A percentile compares a stretch with the other conserved stretches of the same genome.
Conservation (phyloP, 1,140 invertebrate species). For the Leptinotarsa undecemlineata region DNA sequence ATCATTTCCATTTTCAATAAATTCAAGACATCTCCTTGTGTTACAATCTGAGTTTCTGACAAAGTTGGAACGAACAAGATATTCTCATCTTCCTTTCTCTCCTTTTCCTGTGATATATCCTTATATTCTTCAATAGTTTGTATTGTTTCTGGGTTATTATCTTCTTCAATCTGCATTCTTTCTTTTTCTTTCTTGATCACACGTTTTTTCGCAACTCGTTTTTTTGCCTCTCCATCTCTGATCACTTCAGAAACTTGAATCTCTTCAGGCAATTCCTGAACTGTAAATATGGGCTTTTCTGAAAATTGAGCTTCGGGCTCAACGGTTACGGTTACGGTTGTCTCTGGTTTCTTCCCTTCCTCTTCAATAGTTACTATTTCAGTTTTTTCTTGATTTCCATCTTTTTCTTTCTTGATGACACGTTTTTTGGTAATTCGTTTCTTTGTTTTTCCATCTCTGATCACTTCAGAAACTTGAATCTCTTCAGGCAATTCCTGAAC, state of each 20-base stretch:
- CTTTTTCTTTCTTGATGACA: constrained; percentile 45
- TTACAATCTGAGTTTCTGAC: constrained; percentile 35
- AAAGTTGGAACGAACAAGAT: constrained; percentile 43
- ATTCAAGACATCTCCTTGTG: constrained; percentile 39
- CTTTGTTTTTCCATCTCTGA: constrained; percentile 44
- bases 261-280: constrained; percentile 52
- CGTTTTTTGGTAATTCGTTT: constrained; percentile 46
- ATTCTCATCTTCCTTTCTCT: constrained; percentile 34
- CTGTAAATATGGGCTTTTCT: constrained; percentile 35
- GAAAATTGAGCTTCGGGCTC: too few species aligned
- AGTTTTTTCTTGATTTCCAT: constrained; percentile 44
- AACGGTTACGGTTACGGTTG: too few species aligned
- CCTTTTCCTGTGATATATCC: constrained; percentile 26
- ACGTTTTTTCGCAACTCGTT: constrained; percentile 34
- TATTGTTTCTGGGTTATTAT: constrained; percentile 49
- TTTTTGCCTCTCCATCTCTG: constrained; percentile 33
- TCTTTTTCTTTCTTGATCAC: constrained; percentile 48
- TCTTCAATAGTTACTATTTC: constrained; percentile 52
- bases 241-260: constrained; percentile 35
- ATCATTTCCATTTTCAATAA: constrained; percentile 43
- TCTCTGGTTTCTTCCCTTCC: constrained; percentile 48
- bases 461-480: constrained; percentile 47
- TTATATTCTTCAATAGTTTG: constrained; percentile 42
- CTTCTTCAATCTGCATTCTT: constrained; percentile 47
- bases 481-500: constrained; percentile 48